Evolutionary conservation across 2,888 invertebrate genomes (phyloP).

Genomic region (Criorhina ranunculi): DNA sequence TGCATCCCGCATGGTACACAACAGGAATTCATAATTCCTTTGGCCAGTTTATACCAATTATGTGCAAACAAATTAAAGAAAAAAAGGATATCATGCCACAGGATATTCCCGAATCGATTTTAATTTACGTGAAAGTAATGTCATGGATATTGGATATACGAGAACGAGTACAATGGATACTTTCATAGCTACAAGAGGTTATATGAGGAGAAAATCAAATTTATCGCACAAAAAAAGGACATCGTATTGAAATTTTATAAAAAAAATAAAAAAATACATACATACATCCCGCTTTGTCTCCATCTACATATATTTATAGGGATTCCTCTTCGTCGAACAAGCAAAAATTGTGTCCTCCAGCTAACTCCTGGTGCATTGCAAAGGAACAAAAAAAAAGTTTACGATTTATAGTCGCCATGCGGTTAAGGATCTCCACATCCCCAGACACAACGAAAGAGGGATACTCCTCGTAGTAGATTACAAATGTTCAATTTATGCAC

Average conservation of each 20-base stretch:
- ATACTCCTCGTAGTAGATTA: conserved; percentile 8
- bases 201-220: conserved; percentile 17
- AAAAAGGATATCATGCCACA: not conserved
- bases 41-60: not conserved
- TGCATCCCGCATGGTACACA: not conserved
- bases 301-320: conserved; percentile 26
- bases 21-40: conserved; percentile 7
- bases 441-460: conserved; percentile 11
- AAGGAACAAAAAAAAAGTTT: not conserved
- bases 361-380: not conserved
- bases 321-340: not conserved
- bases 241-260: not conserved
- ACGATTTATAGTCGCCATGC: conserved; percentile 26
- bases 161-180: too few species aligned
- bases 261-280: not conserved
- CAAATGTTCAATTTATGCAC: conserved; percentile 21
- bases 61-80: not conserved
- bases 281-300: not conserved
- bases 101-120: conserved; percentile 29
- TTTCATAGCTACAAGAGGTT: not conserved
- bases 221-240: conserved; percentile 14
- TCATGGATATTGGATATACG: not conserved
- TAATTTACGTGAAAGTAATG: conserved; percentile 4
- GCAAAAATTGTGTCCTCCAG: not conserved
- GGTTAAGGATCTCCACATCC: conserved; percentile 26